Evolutionary conservation across 2,797 vertebrate species (phyloP).

Genomic region (Galago senegalensis): DNA sequence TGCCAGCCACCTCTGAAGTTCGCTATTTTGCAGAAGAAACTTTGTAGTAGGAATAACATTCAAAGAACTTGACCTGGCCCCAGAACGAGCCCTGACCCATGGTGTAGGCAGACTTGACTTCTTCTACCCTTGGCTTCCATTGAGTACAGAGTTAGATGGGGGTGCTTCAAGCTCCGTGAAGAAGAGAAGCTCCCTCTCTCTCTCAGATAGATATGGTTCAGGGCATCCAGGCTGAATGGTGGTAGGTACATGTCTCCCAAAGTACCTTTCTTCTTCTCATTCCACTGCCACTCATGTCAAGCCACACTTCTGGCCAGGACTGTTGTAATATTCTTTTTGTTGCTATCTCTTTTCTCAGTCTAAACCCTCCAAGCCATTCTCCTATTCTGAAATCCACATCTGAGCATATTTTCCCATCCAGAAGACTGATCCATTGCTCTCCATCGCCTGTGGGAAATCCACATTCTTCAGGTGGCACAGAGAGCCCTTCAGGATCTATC

Average conservation of each 20-base stretch:
- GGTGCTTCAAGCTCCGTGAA: not conserved
- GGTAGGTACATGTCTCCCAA: not conserved
- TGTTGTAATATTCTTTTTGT: not conserved
- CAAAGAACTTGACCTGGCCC: not conserved
- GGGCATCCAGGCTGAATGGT: not conserved
- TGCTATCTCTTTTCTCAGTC: not conserved
- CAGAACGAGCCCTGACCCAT: not conserved
- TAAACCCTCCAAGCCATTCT: not conserved
- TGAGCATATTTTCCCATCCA: not conserved
- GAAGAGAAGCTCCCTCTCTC: not conserved
- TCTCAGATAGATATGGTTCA: not conserved
- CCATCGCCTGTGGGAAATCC: not conserved
- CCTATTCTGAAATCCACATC: conserved; percentile 5
- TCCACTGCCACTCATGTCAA: not conserved
- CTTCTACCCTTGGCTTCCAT: not conserved
- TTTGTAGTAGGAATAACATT: conserved; percentile 7
- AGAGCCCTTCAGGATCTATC: not conserved
- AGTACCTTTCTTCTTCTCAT: not conserved
- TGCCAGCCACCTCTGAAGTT: not conserved
- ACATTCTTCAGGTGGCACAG: not conserved
- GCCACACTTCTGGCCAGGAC: not conserved
- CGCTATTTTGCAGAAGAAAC: conserved; percentile 30
- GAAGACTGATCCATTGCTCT: not conserved
- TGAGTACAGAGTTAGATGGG: not conserved
- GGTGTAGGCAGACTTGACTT: not conserved